Evolutionary conservation across 2,888 invertebrate genomes (phyloP), one percentile per base, ranked within the genome.

Genomic region (Netelia inedita): DNA sequence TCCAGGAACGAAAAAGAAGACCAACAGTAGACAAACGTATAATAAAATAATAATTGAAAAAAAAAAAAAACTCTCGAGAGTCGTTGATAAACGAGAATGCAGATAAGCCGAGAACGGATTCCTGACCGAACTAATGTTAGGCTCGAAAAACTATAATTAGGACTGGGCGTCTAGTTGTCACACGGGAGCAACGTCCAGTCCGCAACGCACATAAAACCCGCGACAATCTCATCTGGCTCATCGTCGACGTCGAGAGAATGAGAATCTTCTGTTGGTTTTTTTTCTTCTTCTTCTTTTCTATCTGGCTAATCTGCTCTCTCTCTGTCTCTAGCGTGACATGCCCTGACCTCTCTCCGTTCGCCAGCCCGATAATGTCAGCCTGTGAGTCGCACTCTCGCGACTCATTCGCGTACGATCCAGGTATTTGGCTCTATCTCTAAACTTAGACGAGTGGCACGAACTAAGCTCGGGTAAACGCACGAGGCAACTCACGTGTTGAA

Each of bases 391-490:
- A 35, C 89, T 88, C 89, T 85, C 87, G 83, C 87, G 86, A 81
- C 76, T 83, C 66, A 46, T 66, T 14, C 35, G 23, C 50, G 14
- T 53, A 68, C 66, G 43, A 63, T 66, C 87, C 89, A 90, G 90
- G 91, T 91, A 92, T 91, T 91, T 88, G 79, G 89, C 72, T 89
- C 89, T 89, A 85, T 89, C 88, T 91, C 92, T 92, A 92, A 91
- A 92, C 92, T 91, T 92, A 92, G 92, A 88, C 82, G 87, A 80
- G 55, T 82, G 16, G 55, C 78, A 85, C 83, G 82, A 85, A 79
- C 43, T 68, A 76, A 76, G 59, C 65, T 72, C 80, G 73, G 43
- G 71, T 78, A 85, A 71, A 57, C 41, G 43, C 41, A 35, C 21
- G 16, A 65, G 19, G 57, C 55, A 59, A 53, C 79, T 79, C 53